These are phyloP conservation scores for Philonicus albiceps DNA, from an alignment of 2,888 invertebrate species.

Conservation along the genomic window DNA sequence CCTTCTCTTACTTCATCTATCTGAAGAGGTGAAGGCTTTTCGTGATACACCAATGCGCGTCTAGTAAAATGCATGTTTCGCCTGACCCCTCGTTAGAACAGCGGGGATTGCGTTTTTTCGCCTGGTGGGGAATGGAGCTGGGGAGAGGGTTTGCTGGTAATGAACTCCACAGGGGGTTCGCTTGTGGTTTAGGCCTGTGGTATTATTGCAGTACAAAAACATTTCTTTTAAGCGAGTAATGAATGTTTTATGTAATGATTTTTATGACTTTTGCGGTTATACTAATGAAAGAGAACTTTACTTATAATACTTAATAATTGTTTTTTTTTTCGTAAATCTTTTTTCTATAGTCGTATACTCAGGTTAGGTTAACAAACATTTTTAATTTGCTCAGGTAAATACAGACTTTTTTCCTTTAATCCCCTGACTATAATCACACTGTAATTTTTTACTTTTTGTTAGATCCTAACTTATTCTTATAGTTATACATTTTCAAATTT, in stretches of 20 bases:
- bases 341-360: too few relatives aligned
- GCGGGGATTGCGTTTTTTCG: neutral
- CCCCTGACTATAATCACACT: too few relatives aligned
- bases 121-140: neutral
- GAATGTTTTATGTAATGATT: neutral
- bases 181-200: neutral
- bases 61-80: neutral
- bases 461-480: too few relatives aligned
- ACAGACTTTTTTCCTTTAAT: too few relatives aligned
- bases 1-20: neutral
- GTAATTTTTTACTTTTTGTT: too few relatives aligned
- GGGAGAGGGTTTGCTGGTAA: slow-evolving; percentile 7
- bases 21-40: neutral
- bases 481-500: too few relatives aligned
- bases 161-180: slow-evolving; percentile 2
- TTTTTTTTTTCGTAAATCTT: too few relatives aligned
- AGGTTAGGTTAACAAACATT: too few relatives aligned
- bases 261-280: neutral
- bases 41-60: neutral
- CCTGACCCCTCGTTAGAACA: neutral
- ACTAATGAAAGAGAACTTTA: too few relatives aligned
- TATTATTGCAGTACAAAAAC: neutral
- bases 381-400: too few relatives aligned
- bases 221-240: neutral
- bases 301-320: too few relatives aligned